phyloP scores from a whole-genome alignment of 2,888 invertebrate species.

The Gerris lacustris region DNA sequence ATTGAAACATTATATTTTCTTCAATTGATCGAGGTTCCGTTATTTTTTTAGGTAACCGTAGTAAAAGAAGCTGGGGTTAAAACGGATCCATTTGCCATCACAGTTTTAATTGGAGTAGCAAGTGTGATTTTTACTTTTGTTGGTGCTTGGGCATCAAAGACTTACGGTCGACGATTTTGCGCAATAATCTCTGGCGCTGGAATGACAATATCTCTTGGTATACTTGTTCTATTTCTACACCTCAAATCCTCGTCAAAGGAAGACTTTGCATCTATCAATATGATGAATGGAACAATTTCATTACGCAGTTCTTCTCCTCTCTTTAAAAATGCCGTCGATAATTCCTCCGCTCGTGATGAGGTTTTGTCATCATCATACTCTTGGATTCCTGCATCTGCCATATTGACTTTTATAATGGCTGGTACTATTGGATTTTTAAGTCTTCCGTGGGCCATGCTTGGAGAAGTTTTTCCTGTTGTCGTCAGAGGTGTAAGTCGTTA shows the following conservation, averaged over 20 bases:
- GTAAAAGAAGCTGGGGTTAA: slow-evolving; percentile 31
- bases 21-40: not conserved
- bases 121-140: slow-evolving; percentile 27
- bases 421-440: slow-evolving; percentile 44
- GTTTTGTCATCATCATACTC: not conserved
- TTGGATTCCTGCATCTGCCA: slow-evolving; percentile 18
- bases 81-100: slow-evolving; percentile 27
- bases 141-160: slow-evolving; percentile 27
- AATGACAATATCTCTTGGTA: slow-evolving; percentile 43
- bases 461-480: slow-evolving; percentile 43
- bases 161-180: slow-evolving; percentile 27
- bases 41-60: slow-evolving; percentile 36
- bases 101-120: slow-evolving; percentile 28
- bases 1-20: not conserved
- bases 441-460: slow-evolving; percentile 44
- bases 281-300: too few species aligned
- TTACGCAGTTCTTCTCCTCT: too few species aligned
- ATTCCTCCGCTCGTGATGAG: too few species aligned
- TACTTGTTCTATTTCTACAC: slow-evolving; percentile 1
- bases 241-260: too few species aligned
- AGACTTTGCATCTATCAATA: too few species aligned
- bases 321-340: too few species aligned
- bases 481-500: slow-evolving; percentile 37
- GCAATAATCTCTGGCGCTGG: slow-evolving; percentile 41
- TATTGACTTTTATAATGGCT: slow-evolving; percentile 32